Conservation (phyloP, 2,113 vertebrate species). For the Callorhinus ursinus region DNA sequence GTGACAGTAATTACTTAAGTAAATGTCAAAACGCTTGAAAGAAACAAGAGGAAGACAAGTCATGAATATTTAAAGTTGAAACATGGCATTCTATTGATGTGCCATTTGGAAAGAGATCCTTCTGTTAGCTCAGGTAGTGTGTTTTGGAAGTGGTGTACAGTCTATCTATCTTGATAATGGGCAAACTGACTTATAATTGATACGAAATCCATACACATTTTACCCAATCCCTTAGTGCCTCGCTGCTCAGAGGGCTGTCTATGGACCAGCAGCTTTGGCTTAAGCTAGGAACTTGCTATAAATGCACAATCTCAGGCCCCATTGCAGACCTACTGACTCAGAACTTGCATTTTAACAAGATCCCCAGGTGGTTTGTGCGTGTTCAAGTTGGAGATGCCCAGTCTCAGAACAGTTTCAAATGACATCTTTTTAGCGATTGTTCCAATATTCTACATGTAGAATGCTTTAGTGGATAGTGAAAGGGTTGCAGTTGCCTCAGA, state of each 20-base stretch:
- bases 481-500: not conserved
- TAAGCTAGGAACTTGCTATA: conserved; percentile 5
- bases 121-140: conserved; percentile 27
- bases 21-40: conserved; percentile 83
- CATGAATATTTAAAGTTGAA: conserved; percentile 81
- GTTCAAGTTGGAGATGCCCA: not conserved
- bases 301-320: not conserved
- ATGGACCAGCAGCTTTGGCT: not conserved
- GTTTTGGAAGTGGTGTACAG: not conserved
- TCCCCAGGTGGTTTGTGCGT: not conserved
- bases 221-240: not conserved
- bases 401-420: conserved; percentile 36
- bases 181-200: conserved; percentile 41
- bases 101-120: conserved; percentile 65
- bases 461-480: not conserved
- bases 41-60: conserved; percentile 74
- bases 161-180: conserved; percentile 50
- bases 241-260: not conserved
- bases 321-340: not conserved
- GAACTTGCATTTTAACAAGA: conserved; percentile 1
- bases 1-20: conserved; percentile 83
- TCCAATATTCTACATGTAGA: conserved; percentile 34
- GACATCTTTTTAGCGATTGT: not conserved
- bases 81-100: conserved; percentile 58
- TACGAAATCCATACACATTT: not conserved